A percentile compares a stretch with the other conserved stretches of the same genome.
These are phyloP conservation scores for Hedychridium roseum DNA, from an alignment of 2,888 invertebrate genomes.

Conservation along the genomic window DNA sequence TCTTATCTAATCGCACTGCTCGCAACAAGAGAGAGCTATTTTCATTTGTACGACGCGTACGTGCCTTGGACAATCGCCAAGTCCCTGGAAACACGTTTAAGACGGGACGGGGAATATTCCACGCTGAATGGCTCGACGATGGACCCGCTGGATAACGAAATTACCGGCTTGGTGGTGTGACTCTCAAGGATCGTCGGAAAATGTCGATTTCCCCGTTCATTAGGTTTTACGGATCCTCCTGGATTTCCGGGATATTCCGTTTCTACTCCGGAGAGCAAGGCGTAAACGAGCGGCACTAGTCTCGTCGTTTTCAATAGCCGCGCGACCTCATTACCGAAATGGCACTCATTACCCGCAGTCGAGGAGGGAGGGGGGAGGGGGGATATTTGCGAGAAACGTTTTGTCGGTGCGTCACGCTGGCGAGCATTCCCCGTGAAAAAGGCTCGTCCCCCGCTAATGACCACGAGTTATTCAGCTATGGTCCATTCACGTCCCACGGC, in stretches of 20 bases:
- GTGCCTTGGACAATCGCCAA: constrained; percentile 5
- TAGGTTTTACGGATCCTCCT: constrained; percentile 41
- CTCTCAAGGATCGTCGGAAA: too few species aligned
- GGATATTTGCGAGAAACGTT: constrained; percentile 24
- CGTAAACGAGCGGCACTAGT: constrained; percentile 9
- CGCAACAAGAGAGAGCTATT: too few species aligned
- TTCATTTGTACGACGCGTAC: constrained; percentile 5
- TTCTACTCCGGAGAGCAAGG: not conserved
- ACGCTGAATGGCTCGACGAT: not conserved
- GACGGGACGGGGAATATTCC: constrained; percentile 4
- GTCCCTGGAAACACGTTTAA: constrained; percentile 3
- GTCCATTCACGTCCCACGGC: constrained; percentile 13
- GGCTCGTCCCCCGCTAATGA: constrained; percentile 48
- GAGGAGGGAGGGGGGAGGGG: constrained; percentile 21
- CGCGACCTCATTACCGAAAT: constrained; percentile 61
- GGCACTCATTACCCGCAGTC: constrained; percentile 58
- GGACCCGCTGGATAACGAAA: too few species aligned
- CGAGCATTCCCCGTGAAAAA: constrained; percentile 24
- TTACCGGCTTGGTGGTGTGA: too few species aligned
- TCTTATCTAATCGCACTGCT: too few species aligned
- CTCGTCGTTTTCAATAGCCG: constrained; percentile 50
- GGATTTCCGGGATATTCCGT: not conserved
- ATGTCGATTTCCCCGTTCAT: constrained; percentile 45
- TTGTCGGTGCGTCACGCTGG: constrained; percentile 34
- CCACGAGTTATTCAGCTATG: constrained; percentile 53